Base-by-base conservation (phyloP, 1,140 invertebrate species). In the Alviniconcha marisindica region DNA sequence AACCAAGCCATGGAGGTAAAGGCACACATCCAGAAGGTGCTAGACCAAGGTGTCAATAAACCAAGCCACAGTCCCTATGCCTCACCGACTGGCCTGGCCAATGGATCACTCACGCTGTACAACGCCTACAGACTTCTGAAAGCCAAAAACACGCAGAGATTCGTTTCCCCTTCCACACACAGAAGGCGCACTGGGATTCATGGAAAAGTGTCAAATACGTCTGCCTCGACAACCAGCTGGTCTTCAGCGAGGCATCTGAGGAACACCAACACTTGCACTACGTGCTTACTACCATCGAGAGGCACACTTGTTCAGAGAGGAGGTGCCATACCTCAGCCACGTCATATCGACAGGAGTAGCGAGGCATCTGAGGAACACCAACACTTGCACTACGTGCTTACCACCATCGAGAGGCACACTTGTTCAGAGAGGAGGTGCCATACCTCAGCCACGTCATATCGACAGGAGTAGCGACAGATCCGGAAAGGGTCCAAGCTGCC, bases 401-500 rank as follows among this genome's bases (percentile, higher is more conserved):
- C 63, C 1, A 56, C 84, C 73, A 48, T 91, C 15, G 71, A 54
- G 28, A 79, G 89, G 48, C 77, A 83, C 33, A 81, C 2, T 83
- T 88, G 33, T 83, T 84, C 42, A n/a, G 82, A 48, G 18, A 51
- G 21, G 36, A 77, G 60, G 82, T 86, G 2, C 38, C 71, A 40
- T 85, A 84, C 76, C 31, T 88, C 5, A 89, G 91, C 24, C 88
- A 88, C 48, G 44, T 78, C 2, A 73, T 89, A 0, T 87, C 85
- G 33, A 38, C 40, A 33, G 51, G 83, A 28, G 86, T 94, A 24
- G 81, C 88, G 44, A 91, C 92, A 63, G 89, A 91, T 87, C 89
- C 91, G 12, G 86, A 87, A 18, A 94, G 94, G 79, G 86, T 93
- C 1, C 80, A 87, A 77, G 90, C 92, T 12, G 91, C 94, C 28